phyloP scores from a whole-genome alignment of 2,888 invertebrate species.

The Microctonus brassicae region DNA sequence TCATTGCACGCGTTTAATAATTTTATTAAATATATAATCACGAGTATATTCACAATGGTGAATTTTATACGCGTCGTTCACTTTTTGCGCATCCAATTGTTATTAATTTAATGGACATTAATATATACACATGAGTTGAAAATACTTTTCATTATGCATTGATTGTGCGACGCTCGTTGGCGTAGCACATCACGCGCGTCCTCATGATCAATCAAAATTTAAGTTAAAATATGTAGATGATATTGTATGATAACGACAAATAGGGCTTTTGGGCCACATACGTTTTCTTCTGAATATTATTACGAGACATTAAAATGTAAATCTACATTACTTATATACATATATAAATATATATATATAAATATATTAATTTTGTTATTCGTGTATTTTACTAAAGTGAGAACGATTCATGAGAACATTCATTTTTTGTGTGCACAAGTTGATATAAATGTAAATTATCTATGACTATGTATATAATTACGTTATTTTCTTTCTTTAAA shows the following conservation, averaged over 20 bases:
- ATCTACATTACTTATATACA: conserved; percentile 5
- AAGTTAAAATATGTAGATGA: conserved; percentile 8
- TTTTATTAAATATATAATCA: not conserved
- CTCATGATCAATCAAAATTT: conserved; percentile 28
- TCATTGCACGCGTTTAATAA: not conserved
- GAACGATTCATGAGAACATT: conserved; percentile 20
- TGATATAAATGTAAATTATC: conserved; percentile 47
- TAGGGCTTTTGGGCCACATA: not conserved
- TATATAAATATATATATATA: not conserved
- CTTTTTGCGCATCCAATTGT: not conserved
- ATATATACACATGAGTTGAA: not conserved
- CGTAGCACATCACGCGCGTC: not conserved
- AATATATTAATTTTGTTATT: conserved; percentile 3
- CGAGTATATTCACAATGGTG: not conserved
- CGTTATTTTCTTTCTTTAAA: not conserved
- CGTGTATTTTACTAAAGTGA: conserved; percentile 1
- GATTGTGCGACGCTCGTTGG: not conserved
- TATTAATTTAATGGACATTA: not conserved
- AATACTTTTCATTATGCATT: not conserved
- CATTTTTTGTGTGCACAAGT: conserved; percentile 45
- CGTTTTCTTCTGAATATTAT: conserved; percentile 25
- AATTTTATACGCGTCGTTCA: not conserved
- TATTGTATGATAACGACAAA: conserved; percentile 5
- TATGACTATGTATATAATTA: not conserved
- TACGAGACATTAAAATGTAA: conserved; percentile 12